phyloP scores from a whole-genome alignment of 2,113 vertebrate genomes.

The Gopherus evgoodei region DNA sequence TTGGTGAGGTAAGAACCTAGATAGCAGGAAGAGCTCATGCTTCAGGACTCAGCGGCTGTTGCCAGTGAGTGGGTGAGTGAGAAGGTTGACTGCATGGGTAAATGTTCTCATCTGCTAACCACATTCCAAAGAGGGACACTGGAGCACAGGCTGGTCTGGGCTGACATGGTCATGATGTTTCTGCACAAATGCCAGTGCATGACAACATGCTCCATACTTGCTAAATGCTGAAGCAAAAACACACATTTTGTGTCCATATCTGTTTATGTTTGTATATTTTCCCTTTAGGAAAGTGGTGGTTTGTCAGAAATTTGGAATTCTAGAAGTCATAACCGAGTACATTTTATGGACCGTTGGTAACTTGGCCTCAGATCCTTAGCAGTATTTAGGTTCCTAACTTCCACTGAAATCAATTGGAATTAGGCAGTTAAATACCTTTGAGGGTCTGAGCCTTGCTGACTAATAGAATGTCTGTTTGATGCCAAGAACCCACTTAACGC shows the following conservation, averaged over 20 bases:
- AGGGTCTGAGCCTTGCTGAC: background rate
- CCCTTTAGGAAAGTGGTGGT: background rate
- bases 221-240: background rate
- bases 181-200: background rate
- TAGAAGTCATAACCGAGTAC: background rate
- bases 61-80: background rate
- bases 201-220: background rate
- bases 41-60: background rate
- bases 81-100: background rate
- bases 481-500: background rate
- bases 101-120: background rate
- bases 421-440: background rate
- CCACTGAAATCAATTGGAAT: background rate
- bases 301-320: background rate
- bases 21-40: background rate
- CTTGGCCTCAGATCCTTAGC: background rate
- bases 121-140: background rate
- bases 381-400: background rate
- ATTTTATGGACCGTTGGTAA: background rate
- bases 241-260: background rate
- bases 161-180: background rate
- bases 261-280: background rate
- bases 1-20: background rate
- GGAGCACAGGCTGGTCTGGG: background rate
- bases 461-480: background rate